phyloP scores from a whole-genome alignment of 2,888 invertebrate genomes.

The Helicoverpa assulta region DNA sequence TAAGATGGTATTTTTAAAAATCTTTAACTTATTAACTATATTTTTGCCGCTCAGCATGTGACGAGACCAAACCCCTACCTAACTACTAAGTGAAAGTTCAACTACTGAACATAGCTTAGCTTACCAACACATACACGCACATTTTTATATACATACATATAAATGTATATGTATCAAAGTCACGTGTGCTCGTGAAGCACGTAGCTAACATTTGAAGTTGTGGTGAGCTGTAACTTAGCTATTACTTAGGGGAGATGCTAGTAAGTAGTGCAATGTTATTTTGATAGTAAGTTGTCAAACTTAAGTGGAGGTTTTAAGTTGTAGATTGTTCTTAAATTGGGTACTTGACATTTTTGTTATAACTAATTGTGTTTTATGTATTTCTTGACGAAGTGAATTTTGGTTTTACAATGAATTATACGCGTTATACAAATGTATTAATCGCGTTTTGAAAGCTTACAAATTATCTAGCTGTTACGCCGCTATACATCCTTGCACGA shows the following conservation, averaged over 20 bases:
- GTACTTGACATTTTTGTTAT: too few relatives aligned
- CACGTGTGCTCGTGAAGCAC: conserved; percentile 19
- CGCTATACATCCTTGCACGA: too few relatives aligned
- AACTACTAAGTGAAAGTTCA: conserved; percentile 35
- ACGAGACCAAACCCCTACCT: not conserved
- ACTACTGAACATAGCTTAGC: not conserved
- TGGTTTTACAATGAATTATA: too few relatives aligned
- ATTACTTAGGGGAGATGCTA: conserved; percentile 35
- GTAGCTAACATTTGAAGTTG: conserved; percentile 39
- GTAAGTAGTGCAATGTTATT: conserved; percentile 1
- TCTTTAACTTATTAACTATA: too few relatives aligned
- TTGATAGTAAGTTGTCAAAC: not conserved
- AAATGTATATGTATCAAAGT: not conserved
- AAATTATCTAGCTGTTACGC: too few relatives aligned
- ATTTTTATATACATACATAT: too few relatives aligned
- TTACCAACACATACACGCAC: not conserved
- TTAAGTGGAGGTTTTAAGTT: not conserved
- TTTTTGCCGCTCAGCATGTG: too few relatives aligned
- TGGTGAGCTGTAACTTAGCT: conserved; percentile 38
- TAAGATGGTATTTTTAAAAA: too few relatives aligned
- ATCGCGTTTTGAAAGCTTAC: too few relatives aligned
- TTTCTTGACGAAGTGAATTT: too few relatives aligned
- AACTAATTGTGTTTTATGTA: too few relatives aligned
- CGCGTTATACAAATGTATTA: too few relatives aligned
- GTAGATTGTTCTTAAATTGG: not conserved